Base-by-base conservation (phyloP, 2,113 vertebrate genomes). In the Chloebia gouldiae region DNA sequence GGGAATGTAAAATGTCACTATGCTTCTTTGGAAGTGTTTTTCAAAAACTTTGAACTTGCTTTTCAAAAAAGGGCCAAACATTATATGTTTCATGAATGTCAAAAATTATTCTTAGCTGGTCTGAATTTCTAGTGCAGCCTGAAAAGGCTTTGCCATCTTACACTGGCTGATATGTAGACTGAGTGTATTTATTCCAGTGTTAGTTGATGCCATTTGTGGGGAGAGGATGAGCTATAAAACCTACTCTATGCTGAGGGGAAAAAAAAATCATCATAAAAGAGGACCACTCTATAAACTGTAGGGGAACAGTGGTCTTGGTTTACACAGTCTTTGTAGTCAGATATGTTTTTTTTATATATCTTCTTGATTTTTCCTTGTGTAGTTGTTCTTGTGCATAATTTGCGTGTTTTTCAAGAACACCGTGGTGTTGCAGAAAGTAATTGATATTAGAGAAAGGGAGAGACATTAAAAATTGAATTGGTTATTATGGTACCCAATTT, bases 401-500 rank as follows among this genome's bases (percentile, higher is more conserved):
- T 77, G 22, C 33, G 31, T 27, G 28, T 81, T 82, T 88, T 94
- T 93, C 71, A 93, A 8, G 65, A 79, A 56, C 56, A 40, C 39
- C 6, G 27, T 80, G 64, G 47, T 78, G 42, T 19, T 91, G 54
- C 56, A 90, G 81, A 85, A 75, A 53, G 68, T 88, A 90, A 94
- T 92, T 95, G 68, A 49, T 88, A 44, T 51, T 86, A 78, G 44
- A 86, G 66, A 91, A 88, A 82, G 23, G 21, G 35, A 92, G 30
- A 95, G 63, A 82, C 30, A 19, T 82, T 82, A 69, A 71, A 88
- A 96, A 95, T 88, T 63, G 68, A 88, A 73, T 88, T 95, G 83
- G 60, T 83, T 94, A 83, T 86, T 94, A 51, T 37, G 17, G 37
- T 71, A 75, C 44, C 49, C 5, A 93, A 89, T 85, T 86, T 89